These are phyloP conservation scores for Allygus modestus DNA, from an alignment of 2,888 invertebrate species.

Conservation along the genomic window DNA sequence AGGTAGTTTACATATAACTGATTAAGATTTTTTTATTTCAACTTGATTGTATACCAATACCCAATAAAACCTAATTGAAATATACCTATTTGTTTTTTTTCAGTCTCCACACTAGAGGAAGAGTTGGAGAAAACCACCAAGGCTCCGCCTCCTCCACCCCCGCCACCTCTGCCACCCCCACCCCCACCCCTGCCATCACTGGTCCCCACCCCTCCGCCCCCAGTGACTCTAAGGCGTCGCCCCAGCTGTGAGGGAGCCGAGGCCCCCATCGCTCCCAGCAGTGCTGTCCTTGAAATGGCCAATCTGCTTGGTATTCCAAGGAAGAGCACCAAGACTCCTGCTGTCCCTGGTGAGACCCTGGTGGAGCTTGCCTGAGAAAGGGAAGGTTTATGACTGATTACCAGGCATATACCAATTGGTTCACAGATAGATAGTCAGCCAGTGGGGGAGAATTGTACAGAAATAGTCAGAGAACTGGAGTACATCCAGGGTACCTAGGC, in stretches of 20 bases:
- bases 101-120: constrained; percentile 69
- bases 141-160: constrained; percentile 74
- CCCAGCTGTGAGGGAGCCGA: constrained; percentile 53
- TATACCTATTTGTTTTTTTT: too few relatives aligned
- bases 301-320: constrained; percentile 79
- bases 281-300: constrained; percentile 78
- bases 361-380: too few relatives aligned
- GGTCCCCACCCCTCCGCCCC: constrained; percentile 67
- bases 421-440: too few relatives aligned
- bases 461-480: too few relatives aligned
- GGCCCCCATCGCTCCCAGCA: constrained; percentile 66
- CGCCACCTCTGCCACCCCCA: constrained; percentile 73
- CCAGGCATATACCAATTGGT: too few relatives aligned
- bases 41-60: too few relatives aligned
- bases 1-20: too few relatives aligned
- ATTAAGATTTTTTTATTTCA: too few relatives aligned
- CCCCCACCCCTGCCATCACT: constrained; percentile 71
- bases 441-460: too few relatives aligned
- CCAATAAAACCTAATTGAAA: too few relatives aligned
- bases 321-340: constrained; percentile 77
- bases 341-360: constrained; percentile 78
- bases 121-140: constrained; percentile 72
- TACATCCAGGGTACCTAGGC: too few relatives aligned
- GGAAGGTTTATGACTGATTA: too few relatives aligned
- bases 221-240: constrained; percentile 1